Evolutionary conservation across 1,140 invertebrate genomes (phyloP).

Genomic region (Caenorhabditis inopinata): DNA sequence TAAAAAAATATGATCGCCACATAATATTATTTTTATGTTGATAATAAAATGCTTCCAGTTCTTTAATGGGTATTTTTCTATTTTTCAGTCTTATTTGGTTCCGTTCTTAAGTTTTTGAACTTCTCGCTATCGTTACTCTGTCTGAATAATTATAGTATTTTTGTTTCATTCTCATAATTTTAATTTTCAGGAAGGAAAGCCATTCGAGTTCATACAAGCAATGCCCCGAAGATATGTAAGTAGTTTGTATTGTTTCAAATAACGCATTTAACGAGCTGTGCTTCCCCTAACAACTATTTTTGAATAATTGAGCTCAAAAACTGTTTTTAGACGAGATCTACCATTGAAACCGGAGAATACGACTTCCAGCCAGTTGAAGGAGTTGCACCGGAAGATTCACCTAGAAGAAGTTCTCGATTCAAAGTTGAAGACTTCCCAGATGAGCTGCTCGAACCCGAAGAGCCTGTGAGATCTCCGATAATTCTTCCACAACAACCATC

Average conservation of each 20-base stretch:
- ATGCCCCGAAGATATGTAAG: conserved; percentile 20
- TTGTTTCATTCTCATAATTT: neutral
- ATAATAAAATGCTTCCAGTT: neutral
- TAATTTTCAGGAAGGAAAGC: neutral
- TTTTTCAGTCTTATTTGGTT: neutral
- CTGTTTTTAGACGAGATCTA: neutral
- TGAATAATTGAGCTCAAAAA: too few relatives aligned
- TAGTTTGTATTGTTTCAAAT: neutral
- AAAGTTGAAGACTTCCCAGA: conserved; percentile 3
- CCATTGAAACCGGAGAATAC: neutral
- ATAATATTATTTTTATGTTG: neutral
- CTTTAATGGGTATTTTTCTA: neutral
- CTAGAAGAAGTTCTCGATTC: neutral
- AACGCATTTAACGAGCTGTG: too few relatives aligned
- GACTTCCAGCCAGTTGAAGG: neutral
- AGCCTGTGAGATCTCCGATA: neutral
- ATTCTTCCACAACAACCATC: conserved; percentile 16
- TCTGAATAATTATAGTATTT: neutral
- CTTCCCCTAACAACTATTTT: too few relatives aligned
- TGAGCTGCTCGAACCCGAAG: neutral
- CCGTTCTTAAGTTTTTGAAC: neutral
- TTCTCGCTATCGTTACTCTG: neutral
- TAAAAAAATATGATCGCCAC: too few relatives aligned
- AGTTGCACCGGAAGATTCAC: neutral
- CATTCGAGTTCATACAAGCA: neutral